Conservation (phyloP, 92 coral and sea anemone genomes). For the Bergia sp. region DNA sequence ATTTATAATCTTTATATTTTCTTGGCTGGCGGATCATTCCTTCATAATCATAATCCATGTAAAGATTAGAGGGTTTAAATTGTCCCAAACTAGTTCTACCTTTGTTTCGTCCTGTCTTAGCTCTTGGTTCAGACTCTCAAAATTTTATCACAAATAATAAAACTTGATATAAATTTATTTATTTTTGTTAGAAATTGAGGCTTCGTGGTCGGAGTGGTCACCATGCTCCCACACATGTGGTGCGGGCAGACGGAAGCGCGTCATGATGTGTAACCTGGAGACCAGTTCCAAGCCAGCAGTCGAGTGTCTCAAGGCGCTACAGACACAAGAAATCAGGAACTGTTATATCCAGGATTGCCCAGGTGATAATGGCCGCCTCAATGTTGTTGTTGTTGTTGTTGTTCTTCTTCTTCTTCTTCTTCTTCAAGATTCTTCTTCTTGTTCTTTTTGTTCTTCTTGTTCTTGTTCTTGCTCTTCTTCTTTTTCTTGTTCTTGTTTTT, state of each 20-base stretch:
- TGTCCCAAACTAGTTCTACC: too few relatives aligned
- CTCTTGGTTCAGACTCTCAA: too few relatives aligned
- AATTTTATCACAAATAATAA: too few relatives aligned
- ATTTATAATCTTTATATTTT: too few relatives aligned
- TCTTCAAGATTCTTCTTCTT: background rate
- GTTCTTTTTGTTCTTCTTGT: too few relatives aligned
- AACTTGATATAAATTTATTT: background rate
- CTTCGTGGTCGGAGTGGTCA: slow-evolving; percentile 89
- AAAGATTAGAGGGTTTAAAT: too few relatives aligned
- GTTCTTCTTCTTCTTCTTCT: too few relatives aligned
- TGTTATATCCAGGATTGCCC: slow-evolving; percentile 78
- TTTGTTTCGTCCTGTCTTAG: too few relatives aligned
- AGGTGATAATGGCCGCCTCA: slow-evolving; percentile 41
- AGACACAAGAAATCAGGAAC: slow-evolving; percentile 67
- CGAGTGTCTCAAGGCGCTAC: slow-evolving; percentile 72
- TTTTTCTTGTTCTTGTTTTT: background rate
- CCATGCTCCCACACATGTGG: slow-evolving; percentile 85
- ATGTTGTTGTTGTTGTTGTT: background rate
- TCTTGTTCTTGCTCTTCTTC: background rate
- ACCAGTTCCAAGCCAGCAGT: slow-evolving; percentile 55
- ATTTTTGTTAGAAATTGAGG: slow-evolving; percentile 48
- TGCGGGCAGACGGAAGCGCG: slow-evolving; percentile 73
- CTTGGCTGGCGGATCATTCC: too few relatives aligned
- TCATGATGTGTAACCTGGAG: slow-evolving; percentile 72
- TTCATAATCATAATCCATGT: too few relatives aligned